Evolutionary conservation across 2,888 invertebrate species (phyloP), one percentile per base, ranked within the genome.

Genomic region (Aquatica leii): DNA sequence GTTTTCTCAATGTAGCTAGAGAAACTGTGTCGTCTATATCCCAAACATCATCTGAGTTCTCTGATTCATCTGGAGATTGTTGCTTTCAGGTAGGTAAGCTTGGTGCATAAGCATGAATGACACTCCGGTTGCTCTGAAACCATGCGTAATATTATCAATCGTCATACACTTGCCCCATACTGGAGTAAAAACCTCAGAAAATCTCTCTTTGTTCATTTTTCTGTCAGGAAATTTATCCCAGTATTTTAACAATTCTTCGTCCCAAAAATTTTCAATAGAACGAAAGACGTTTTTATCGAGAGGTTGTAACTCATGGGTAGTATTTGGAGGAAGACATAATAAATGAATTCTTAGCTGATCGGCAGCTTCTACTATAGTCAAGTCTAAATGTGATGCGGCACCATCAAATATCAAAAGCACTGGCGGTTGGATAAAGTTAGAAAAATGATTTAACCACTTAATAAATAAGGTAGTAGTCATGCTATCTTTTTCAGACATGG

Each of bases 301-400:
- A 0, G 77, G 77, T 63, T 78, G 78, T 1, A 79, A 65, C 56
- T 78, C 76, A 63, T 78, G 77, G 0, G 78, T 78, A 1, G 77
- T 78, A 51, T 79, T 80, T 34, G 73, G 73, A 8, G 77, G 78
- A 20, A 80, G 65, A 66, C 78, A 78, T 56, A 71, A 77, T 43
- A 77, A 64, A 49, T 65, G 69, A 37, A 78, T 74, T 11, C 66
- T 70, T 35, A 60, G 56, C 53, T 66, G 53, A 12, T 74, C 73
- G 34, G 77, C 76, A 20, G 60, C 69, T 17, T 74, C 74, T 15
- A 71, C 73, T 54, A 77, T 76, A 20, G 67, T 66, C 50, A 68
- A 57, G 60, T 76, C 74, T 20, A 75, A 66, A 59, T 76, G 76
- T 53, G 59, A 73, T 51, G 68, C 66, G 20, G 76, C 76, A 34